A percentile compares a stretch with the other conserved stretches of the same genome.
Conservation (phyloP, 2,888 invertebrate genomes). For the Bellardia bayeri region DNA sequence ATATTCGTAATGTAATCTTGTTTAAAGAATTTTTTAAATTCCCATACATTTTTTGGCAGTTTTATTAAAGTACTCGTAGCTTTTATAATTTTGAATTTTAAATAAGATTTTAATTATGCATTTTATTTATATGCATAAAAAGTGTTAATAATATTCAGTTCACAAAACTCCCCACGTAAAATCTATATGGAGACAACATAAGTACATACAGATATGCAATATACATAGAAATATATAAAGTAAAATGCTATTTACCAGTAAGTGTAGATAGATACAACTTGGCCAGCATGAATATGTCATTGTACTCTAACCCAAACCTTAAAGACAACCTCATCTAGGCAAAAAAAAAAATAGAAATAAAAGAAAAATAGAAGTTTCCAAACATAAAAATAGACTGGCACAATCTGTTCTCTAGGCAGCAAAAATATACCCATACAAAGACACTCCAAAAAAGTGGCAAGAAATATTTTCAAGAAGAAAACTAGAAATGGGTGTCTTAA, state of each 20-base stretch:
- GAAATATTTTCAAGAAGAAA: conserved; percentile 61
- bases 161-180: not conserved
- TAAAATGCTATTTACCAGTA: not conserved
- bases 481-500: conserved; percentile 62
- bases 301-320: conserved; percentile 74
- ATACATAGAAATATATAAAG: too few relatives aligned
- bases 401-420: conserved; percentile 45
- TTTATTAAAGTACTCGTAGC: too few relatives aligned
- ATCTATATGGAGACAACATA: not conserved
- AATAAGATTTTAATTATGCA: not conserved
- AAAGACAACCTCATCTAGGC: conserved; percentile 57
- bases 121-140: not conserved
- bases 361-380: conserved; percentile 47
- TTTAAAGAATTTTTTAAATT: too few relatives aligned
- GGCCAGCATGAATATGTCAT: conserved; percentile 73
- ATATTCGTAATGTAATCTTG: too few relatives aligned
- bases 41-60: too few relatives aligned
- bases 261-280: conserved; percentile 37
- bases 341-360: not conserved
- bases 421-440: not conserved
- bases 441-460: conserved; percentile 41
- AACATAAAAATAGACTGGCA: conserved; percentile 62
- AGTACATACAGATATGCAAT: too few relatives aligned
- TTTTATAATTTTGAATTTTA: not conserved
- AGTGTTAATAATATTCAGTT: conserved; percentile 6